These are phyloP conservation scores for Drosophila bipectinata DNA, from an alignment of 1,140 invertebrate genomes.

Conservation along the genomic window DNA sequence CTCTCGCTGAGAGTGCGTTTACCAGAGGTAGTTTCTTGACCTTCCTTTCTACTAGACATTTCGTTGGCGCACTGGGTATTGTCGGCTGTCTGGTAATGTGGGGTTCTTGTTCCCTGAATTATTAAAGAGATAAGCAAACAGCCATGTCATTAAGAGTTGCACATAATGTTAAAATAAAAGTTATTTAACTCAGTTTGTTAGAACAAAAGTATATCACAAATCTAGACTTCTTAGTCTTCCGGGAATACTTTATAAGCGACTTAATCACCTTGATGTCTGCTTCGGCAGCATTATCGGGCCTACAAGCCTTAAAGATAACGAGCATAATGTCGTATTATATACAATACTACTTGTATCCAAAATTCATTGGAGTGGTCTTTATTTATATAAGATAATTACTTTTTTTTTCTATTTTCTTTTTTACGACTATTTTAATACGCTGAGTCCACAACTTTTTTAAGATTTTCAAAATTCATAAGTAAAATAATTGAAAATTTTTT, in stretches of 20 bases:
- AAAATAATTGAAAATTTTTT: too few species aligned
- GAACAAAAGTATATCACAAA: slow-evolving; percentile 2
- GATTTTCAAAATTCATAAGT: too few species aligned
- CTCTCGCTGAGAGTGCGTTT: slow-evolving; percentile 65
- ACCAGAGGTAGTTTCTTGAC: slow-evolving; percentile 24
- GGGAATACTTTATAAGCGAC: background rate
- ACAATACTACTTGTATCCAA: too few species aligned
- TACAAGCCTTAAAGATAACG: background rate
- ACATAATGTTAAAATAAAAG: slow-evolving; percentile 3
- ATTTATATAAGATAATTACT: too few species aligned
- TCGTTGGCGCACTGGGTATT: slow-evolving; percentile 34
- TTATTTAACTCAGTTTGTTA: background rate
- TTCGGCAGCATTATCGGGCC: background rate
- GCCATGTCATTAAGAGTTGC: slow-evolving; percentile 48
- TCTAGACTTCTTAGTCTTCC: background rate
- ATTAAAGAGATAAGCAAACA: slow-evolving; percentile 56
- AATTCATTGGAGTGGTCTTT: too few species aligned
- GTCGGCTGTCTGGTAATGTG: slow-evolving; percentile 28
- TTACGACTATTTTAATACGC: too few species aligned
- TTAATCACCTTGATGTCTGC: background rate
- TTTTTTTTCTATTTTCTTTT: too few species aligned
- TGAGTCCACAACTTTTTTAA: too few species aligned
- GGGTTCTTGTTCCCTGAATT: slow-evolving; percentile 53
- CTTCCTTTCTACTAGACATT: slow-evolving; percentile 40
- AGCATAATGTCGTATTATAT: background rate